These are phyloP conservation scores for Trachymyrmex septentrionalis DNA, from an alignment of 1,140 invertebrate species.

Conservation along the genomic window DNA sequence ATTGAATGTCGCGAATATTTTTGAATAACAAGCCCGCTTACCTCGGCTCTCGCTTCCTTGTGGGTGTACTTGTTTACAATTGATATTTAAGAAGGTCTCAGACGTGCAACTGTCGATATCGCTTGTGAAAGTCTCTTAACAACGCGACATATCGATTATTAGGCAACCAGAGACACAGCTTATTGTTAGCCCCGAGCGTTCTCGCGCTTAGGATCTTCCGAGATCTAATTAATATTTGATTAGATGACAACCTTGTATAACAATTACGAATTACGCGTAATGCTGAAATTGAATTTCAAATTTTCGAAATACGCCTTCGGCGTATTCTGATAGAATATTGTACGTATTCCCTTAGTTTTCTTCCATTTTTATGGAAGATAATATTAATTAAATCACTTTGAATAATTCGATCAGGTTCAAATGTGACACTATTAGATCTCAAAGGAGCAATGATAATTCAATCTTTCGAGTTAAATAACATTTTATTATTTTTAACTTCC, in stretches of 20 bases:
- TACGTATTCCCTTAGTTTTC: background rate
- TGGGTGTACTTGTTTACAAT: conserved; percentile 10
- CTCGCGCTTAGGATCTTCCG: conserved; percentile 12
- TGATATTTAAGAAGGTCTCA: conserved; percentile 50
- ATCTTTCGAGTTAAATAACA: no score
- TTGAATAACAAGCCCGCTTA: conserved; percentile 9
- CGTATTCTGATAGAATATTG: background rate
- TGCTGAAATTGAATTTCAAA: background rate
- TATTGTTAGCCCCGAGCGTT: background rate
- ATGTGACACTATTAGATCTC: background rate
- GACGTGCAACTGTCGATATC: conserved; percentile 43
- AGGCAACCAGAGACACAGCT: background rate
- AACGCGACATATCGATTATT: conserved; percentile 51
- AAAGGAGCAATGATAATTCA: no score
- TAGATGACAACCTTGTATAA: background rate
- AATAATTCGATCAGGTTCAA: background rate
- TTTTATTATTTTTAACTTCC: no score
- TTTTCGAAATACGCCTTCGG: background rate
- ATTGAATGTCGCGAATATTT: conserved; percentile 58
- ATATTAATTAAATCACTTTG: background rate
- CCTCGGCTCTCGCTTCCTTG: background rate
- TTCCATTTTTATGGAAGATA: background rate
- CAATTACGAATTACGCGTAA: background rate
- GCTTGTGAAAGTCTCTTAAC: conserved; percentile 44
- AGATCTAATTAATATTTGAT: conserved; percentile 47